Conservation (phyloP, 2,797 vertebrate genomes). For the Tragelaphus oryx region DNA sequence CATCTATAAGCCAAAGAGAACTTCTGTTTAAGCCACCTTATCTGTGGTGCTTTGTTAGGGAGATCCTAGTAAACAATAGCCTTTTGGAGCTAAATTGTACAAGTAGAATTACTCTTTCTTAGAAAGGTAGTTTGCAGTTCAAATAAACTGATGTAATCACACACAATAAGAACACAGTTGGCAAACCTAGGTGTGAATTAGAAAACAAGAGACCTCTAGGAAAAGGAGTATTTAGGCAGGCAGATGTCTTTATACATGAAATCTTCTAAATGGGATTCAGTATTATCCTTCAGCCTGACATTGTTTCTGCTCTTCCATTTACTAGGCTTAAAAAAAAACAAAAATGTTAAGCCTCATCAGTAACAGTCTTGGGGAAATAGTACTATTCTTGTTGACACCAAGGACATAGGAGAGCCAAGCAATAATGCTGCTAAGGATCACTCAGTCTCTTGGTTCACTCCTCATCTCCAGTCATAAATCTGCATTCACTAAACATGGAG, state of each 20-base stretch:
- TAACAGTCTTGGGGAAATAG: conserved; percentile 3
- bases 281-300: background rate
- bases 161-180: background rate
- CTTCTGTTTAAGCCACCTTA: background rate
- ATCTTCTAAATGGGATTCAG: background rate
- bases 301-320: background rate
- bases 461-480: background rate
- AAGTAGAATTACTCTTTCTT: conserved; percentile 29
- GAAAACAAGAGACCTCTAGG: background rate
- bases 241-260: background rate
- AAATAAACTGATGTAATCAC: conserved; percentile 19
- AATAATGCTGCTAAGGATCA: background rate
- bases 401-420: background rate
- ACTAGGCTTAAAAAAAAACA: background rate
- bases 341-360: background rate
- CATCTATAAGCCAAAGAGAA: background rate
- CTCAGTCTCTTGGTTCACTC: background rate
- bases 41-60: background rate
- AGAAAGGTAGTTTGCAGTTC: conserved; percentile 18
- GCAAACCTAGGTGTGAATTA: background rate
- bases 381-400: background rate
- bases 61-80: background rate
- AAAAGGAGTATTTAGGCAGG: conserved; percentile 12
- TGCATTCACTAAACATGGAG: background rate
- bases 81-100: background rate